A percentile compares a stretch with the other conserved stretches of the same genome.
Conservation (phyloP, 2,888 invertebrate genomes). For the Eilema sororculum region DNA sequence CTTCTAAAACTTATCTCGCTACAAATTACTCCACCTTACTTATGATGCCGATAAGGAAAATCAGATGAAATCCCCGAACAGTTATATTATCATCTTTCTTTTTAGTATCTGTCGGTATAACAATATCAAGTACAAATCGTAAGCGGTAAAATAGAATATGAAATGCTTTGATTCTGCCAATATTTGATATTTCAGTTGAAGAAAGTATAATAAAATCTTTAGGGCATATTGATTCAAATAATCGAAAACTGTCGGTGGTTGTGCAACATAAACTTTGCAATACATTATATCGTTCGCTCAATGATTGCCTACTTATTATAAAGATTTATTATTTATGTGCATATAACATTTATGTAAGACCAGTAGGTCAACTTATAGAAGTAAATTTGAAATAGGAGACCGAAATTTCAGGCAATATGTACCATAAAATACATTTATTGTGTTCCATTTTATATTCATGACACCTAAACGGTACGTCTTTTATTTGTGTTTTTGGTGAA, state of each 20-base stretch:
- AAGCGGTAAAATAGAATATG: slow-evolving; percentile 11
- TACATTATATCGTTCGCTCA: background rate
- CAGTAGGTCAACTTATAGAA: too few relatives aligned
- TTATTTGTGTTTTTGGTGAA: too few relatives aligned
- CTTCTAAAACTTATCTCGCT: slow-evolving; percentile 1
- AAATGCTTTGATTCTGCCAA: background rate
- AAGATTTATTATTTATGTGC: background rate
- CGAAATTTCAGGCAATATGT: too few relatives aligned
- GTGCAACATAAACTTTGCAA: background rate
- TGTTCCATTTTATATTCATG: too few relatives aligned
- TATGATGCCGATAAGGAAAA: slow-evolving; percentile 17
- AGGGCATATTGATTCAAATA: background rate
- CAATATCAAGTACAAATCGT: slow-evolving; percentile 13
- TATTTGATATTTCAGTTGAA: background rate
- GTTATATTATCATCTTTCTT: slow-evolving; percentile 10
- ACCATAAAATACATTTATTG: too few relatives aligned
- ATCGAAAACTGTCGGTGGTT: background rate
- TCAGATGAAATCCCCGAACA: slow-evolving; percentile 10
- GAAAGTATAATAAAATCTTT: background rate
- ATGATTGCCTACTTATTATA: background rate
- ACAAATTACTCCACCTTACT: slow-evolving; percentile 13
- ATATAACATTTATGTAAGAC: too few relatives aligned
- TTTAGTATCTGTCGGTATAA: slow-evolving; percentile 1
- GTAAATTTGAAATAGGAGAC: too few relatives aligned
- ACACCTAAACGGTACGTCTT: too few relatives aligned